These are phyloP conservation scores for Lepidurus apus DNA, from an alignment of 1,140 invertebrate genomes.

Conservation along the genomic window DNA sequence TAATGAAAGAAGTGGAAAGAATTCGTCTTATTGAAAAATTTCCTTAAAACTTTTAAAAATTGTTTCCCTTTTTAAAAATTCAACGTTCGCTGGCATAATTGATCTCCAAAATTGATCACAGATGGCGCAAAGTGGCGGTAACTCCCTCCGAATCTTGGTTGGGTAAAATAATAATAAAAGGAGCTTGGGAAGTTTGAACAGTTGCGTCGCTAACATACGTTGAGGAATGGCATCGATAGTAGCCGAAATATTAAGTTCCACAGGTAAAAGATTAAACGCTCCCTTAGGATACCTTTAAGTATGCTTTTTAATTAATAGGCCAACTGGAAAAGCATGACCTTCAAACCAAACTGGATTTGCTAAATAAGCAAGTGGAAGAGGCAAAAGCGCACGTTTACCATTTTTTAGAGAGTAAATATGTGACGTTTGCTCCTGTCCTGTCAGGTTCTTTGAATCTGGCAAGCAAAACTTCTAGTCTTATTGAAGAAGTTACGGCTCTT, in stretches of 20 bases:
- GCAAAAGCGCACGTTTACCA: slow-evolving; percentile 26
- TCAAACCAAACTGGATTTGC: slow-evolving; percentile 26
- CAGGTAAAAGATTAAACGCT: slow-evolving; percentile 20
- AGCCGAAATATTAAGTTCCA: slow-evolving; percentile 27
- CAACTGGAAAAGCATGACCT: slow-evolving; percentile 31
- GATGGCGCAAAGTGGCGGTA: slow-evolving; percentile 1
- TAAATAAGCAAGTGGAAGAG: slow-evolving; percentile 26
- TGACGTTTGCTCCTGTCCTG: slow-evolving; percentile 27
- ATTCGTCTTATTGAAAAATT: too few relatives aligned
- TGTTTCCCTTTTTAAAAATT: not conserved
- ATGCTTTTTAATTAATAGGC: slow-evolving; percentile 1
- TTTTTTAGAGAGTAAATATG: slow-evolving; percentile 29
- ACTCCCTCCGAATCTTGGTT: not conserved
- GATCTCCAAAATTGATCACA: not conserved
- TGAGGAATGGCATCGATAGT: slow-evolving; percentile 31
- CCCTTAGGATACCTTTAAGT: not conserved
- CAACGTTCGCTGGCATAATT: not conserved
- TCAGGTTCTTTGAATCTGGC: slow-evolving; percentile 18
- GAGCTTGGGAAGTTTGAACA: too few relatives aligned
- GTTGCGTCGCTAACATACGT: too few relatives aligned
- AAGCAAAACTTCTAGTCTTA: slow-evolving; percentile 25
- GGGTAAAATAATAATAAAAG: too few relatives aligned
- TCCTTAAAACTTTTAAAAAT: not conserved
- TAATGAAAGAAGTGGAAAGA: too few relatives aligned
- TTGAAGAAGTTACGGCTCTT: slow-evolving; percentile 23